Conservation (phyloP, 2,797 vertebrate genomes). For the Coreius guichenoti region DNA sequence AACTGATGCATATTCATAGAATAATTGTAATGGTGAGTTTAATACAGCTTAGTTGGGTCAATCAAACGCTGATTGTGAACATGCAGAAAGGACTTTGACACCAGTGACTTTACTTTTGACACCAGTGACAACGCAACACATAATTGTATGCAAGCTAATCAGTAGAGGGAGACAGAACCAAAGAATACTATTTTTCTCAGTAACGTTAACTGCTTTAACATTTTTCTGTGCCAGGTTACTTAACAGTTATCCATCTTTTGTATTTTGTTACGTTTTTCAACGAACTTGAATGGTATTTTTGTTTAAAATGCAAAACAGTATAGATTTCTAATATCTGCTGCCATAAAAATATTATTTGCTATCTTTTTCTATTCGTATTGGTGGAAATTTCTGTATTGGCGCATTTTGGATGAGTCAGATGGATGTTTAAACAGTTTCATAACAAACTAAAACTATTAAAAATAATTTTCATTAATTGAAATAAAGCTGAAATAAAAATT, state of each 20-base stretch:
- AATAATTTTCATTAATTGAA: neutral
- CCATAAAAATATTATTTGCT: neutral
- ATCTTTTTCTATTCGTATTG: neutral
- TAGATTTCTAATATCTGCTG: neutral
- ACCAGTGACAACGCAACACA: too few relatives aligned
- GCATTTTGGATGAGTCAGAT: neutral
- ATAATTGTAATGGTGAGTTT: neutral
- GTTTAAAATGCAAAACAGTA: neutral
- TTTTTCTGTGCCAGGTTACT: neutral
- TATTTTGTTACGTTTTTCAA: neutral
- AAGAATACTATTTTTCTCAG: neutral
- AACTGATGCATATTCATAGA: neutral
- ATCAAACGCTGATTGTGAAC: neutral
- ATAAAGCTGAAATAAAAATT: neutral
- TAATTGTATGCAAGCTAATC: neutral
- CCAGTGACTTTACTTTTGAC: neutral
- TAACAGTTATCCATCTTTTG: neutral
- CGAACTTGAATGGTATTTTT: neutral
- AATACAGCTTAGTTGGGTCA: neutral
- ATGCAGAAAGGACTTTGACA: constrained; percentile 26
- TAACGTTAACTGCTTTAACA: neutral
- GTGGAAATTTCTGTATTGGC: neutral
- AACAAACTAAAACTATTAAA: neutral
- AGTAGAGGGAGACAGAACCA: constrained; percentile 46
- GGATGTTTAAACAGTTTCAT: neutral